Evolutionary conservation across 2,888 invertebrate genomes (phyloP), one percentile per base, ranked within the genome.

Genomic region (Malacosoma neustria): DNA sequence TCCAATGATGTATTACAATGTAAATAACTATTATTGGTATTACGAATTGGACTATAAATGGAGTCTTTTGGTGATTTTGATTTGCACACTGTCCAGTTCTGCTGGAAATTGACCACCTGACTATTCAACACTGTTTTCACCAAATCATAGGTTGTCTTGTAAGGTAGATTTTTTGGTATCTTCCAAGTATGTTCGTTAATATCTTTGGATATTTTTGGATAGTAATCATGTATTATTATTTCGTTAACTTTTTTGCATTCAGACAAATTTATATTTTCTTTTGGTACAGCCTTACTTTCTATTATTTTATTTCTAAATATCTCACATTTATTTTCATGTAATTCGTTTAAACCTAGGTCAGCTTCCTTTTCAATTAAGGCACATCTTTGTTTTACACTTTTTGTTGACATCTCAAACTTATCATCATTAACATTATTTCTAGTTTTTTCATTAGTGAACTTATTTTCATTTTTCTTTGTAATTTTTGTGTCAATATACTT

Each of bases 81-180:
- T 6, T 14, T 14, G 14, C 35, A 34, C 15, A 15, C 29, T 34
- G 12, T 2, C 5, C 5, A 9, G 11, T 9, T 33, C 14, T 33
- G 32, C 15, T 13, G n/a, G 15, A 37, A 14, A 35, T 31, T 29
- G 14, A 40, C 35, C 39, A 38, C 35, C 43, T 67, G 61, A 42
- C 41, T 62, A 29, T 43, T 50, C 11, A 66, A 37, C 45, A 74
- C 52, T 5, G 77, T 68, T 46, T 70, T 54, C 11, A 81, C 43
- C 29, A 81, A 60, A 43, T 80, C 79, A 44, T 68, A 63, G 0
- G 75, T 71, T 13, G 66, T 70, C 43, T 62, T 58, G 36, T 46
- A 52, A 22, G 22, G 22, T 7, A 2, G 6, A 22, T 22, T 9
- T 22, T 22, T 22, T 1, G 30, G 9, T 36, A 57, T 59, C 11